Evolutionary conservation across 2,113 vertebrate species (phyloP).

Genomic region (Okapia johnstoni): DNA sequence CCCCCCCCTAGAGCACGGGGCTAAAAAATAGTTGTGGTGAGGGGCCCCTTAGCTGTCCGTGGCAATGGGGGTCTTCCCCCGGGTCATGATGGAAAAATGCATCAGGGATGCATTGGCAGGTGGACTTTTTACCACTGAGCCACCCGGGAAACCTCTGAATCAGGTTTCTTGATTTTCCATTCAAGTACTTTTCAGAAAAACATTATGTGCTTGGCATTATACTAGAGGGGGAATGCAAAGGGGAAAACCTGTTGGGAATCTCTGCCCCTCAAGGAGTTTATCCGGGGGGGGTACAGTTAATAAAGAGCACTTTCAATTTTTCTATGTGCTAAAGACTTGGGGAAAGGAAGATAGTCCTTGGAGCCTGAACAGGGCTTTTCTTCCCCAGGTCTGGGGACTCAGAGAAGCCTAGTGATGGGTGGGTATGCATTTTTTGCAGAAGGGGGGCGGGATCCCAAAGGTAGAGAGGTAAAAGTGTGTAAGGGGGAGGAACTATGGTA

Average conservation of each 20-base stretch:
- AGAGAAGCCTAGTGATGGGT: not conserved
- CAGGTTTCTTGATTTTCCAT: not conserved
- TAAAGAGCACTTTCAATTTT: not conserved
- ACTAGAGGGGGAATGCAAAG: not conserved
- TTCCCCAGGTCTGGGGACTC: not conserved
- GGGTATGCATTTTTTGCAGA: not conserved
- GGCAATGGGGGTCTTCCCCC: not conserved
- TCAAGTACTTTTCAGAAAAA: not conserved
- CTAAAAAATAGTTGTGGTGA: not conserved
- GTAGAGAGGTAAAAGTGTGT: not conserved
- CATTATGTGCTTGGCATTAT: not conserved
- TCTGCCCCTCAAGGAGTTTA: not conserved
- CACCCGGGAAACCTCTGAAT: not conserved
- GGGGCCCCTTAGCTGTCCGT: not conserved
- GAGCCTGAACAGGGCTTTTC: not conserved
- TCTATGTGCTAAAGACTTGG: not conserved
- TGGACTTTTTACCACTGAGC: not conserved
- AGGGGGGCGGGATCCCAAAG: not conserved
- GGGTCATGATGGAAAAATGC: not conserved
- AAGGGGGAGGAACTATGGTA: not conserved
- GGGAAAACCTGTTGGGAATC: not conserved
- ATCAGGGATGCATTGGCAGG: not conserved
- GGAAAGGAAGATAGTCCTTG: not conserved
- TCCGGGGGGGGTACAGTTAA: not conserved
- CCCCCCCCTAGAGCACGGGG: not conserved